Conservation (phyloP, 2,797 vertebrate genomes). For the Cryptoprocta ferox region DNA sequence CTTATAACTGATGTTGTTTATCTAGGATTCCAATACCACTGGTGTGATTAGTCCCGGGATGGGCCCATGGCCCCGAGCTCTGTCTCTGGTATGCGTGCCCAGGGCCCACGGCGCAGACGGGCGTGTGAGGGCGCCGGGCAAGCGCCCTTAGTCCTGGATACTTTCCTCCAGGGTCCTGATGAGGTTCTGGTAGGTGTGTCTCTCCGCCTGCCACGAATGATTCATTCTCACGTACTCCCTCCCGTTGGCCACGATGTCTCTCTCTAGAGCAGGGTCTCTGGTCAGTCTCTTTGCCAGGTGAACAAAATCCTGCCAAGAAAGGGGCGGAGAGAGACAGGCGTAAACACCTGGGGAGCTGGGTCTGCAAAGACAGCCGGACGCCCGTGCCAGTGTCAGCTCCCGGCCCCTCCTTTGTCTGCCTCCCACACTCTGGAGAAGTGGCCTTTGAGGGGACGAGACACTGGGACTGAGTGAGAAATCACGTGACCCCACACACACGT, state of each 20-base stretch:
- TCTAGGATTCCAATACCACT: background rate
- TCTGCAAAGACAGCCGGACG: fast-evolving
- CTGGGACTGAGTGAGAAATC: background rate
- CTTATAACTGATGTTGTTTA: fast-evolving
- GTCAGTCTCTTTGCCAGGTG: slow-evolving; percentile 90
- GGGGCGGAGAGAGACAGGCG: background rate
- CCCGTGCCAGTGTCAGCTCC: fast-evolving
- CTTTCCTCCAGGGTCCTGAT: slow-evolving; percentile 79
- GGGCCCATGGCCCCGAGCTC: background rate
- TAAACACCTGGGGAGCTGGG: fast-evolving
- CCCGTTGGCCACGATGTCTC: slow-evolving; percentile 88
- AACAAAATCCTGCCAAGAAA: slow-evolving; percentile 92
- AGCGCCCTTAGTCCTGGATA: background rate
- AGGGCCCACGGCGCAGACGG: fast-evolving
- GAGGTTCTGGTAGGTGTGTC: slow-evolving; percentile 91
- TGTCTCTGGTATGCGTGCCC: background rate
- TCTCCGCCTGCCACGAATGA: slow-evolving; percentile 90
- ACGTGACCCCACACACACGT: fast-evolving
- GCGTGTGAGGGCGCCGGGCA: fast-evolving
- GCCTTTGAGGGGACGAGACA: fast-evolving
- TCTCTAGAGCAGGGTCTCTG: slow-evolving; percentile 87
- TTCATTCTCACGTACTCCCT: slow-evolving; percentile 88
- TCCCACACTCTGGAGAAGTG: fast-evolving
- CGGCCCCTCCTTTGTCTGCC: fast-evolving
- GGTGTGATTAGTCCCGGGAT: no score